Base-by-base conservation (phyloP, 2,797 vertebrate genomes). In the Neosilurus hyrtlii region DNA sequence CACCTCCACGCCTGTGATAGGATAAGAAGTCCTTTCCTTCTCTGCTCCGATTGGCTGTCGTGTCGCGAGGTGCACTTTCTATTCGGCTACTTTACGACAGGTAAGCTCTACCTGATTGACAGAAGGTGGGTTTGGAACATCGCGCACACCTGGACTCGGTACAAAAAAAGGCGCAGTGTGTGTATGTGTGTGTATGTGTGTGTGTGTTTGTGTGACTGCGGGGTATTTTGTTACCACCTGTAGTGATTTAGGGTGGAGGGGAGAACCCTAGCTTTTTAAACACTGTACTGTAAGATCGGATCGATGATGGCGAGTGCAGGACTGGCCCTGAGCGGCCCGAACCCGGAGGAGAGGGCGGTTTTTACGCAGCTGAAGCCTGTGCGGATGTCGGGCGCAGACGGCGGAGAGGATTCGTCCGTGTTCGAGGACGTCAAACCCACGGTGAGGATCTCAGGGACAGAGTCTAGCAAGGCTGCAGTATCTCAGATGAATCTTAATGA, bases 401-500 rank as follows among this genome's bases (percentile, higher is more conserved):
- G 92, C 0, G 82, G 82, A 0, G 96, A 97, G 86, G 96, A 97
- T 80, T 22, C 90, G 77, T 92, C 95, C 0, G 96, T 97, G 87
- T 97, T 97, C 43, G 96, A 96, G 90, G 96, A 97, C 93, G 94
- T 96, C 91, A 97, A 97, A 88, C 91, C 94, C 68, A 89, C 86
- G 66, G 86, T 94, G 86, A 94, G 95, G 30, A 15, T 22, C 57
- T 18, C 59, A 74, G n/a, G 30, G 35, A 63, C 67, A 12, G 43
- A 56, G 24, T 8, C 68, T 78, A 37, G 61, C 24, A 52, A 79
- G 24, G 24, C 62, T 79, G 61, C 24, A 43, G 43, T 43, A 8
- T 43, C 43, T 8, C 43, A 43, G 8, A 43, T 8, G 43, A 30
- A 43, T 59, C 22, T 26, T 24, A 54, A 54, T 18, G 5, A 30